phyloP scores from a whole-genome alignment of 2,113 vertebrate genomes.

The Lynx canadensis region DNA sequence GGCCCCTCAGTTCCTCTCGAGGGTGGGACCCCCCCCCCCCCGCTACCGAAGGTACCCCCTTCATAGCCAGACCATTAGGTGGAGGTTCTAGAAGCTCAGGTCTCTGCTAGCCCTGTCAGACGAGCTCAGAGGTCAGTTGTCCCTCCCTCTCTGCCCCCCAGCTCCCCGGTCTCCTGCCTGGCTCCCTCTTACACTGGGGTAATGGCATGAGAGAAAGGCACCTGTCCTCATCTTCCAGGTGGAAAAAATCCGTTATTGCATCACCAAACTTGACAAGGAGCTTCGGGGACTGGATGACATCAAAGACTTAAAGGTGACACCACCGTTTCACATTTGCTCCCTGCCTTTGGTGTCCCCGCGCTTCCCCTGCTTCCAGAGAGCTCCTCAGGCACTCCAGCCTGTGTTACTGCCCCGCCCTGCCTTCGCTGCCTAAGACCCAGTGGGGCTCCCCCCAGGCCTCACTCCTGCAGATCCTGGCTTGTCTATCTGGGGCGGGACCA shows the following conservation, averaged over 20 bases:
- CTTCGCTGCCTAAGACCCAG: not conserved
- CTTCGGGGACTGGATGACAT: conserved; percentile 83
- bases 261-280: conserved; percentile 82
- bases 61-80: not conserved
- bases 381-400: not conserved
- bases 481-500: not conserved
- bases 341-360: not conserved
- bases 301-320: conserved; percentile 89
- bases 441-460: not conserved
- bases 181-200: not conserved
- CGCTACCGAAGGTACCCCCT: not conserved
- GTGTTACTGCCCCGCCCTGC: not conserved
- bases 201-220: conserved; percentile 15
- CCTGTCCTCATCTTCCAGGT: conserved; percentile 85
- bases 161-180: not conserved
- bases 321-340: not conserved
- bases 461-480: not conserved
- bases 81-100: not conserved
- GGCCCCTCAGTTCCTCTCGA: not conserved
- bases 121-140: not conserved
- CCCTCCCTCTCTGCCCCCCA: not conserved
- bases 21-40: not conserved
- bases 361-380: not conserved
- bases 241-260: conserved; percentile 92
- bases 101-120: not conserved